Evolutionary conservation across 1,140 invertebrate species (phyloP).

Genomic region (Drosophila elegans): DNA sequence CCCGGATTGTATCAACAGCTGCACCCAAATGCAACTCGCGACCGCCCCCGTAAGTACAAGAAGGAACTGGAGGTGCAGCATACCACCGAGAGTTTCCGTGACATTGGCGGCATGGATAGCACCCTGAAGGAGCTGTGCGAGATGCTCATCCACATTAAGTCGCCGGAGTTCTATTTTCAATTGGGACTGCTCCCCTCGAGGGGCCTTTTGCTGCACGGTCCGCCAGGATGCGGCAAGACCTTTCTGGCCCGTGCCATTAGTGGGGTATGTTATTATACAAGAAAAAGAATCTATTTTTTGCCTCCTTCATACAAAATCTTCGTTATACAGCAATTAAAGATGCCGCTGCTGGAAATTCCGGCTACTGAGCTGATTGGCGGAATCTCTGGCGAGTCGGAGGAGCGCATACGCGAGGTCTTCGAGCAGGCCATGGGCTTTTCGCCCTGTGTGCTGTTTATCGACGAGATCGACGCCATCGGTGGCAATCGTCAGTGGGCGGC

Average conservation of each 20-base stretch:
- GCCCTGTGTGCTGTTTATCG: slow-evolving; percentile 96
- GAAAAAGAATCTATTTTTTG: no score
- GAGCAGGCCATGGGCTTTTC: slow-evolving; percentile 90
- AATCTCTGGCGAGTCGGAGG: slow-evolving; percentile 97
- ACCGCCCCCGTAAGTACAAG: slow-evolving; percentile 57
- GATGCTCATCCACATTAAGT: slow-evolving; percentile 92
- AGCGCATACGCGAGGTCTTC: slow-evolving; percentile 95
- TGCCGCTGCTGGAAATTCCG: slow-evolving; percentile 94
- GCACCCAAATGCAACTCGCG: background rate
- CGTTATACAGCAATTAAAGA: slow-evolving; percentile 86
- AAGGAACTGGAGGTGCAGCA: slow-evolving; percentile 84
- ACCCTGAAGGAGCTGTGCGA: slow-evolving; percentile 92
- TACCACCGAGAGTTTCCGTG: slow-evolving; percentile 86
- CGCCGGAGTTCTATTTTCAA: slow-evolving; percentile 92
- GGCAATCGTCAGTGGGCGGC: slow-evolving; percentile 94
- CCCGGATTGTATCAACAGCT: slow-evolving; percentile 14
- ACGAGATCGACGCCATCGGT: slow-evolving; percentile 96
- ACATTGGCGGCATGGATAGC: slow-evolving; percentile 91
- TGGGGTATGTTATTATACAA: slow-evolving; percentile 88
- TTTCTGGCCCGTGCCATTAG: slow-evolving; percentile 96
- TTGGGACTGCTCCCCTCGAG: slow-evolving; percentile 92
- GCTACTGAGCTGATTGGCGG: slow-evolving; percentile 97
- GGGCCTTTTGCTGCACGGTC: slow-evolving; percentile 88
- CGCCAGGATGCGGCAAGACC: slow-evolving; percentile 76
- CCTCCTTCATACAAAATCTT: background rate